Evolutionary conservation across 2,113 vertebrate genomes (phyloP), one percentile per base, ranked within the genome.

Genomic region (Myiopsitta monachus): DNA sequence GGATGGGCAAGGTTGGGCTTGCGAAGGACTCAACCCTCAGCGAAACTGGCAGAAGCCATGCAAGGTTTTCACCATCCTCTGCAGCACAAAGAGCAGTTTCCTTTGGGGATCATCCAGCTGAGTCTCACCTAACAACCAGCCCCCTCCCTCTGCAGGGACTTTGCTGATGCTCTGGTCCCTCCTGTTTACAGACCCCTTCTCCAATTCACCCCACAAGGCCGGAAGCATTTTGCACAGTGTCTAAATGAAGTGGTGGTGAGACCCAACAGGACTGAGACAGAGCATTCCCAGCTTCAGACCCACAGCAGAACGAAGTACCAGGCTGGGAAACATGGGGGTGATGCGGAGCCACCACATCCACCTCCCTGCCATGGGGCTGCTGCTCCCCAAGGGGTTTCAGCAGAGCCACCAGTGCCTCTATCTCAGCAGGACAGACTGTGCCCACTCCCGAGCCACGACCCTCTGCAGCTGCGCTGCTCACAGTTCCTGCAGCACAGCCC

Each of bases 211-310:
- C 43, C 55, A 31, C 0, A 1, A 69, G 8, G 14, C 26, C 17
- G 3, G 7, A 23, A 10, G 14, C 0, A 6, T 15, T 47, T 43
- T 12, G 11, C 54, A 41, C 9, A 16, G 64, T 14, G 23, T 11
- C 70, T 31, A 23, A 49, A 36, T 5, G 46, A 55, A 51, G 24
- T 2, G 1, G 36, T 1, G 18, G 2, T 28, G 54, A 28, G 43
- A 27, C 3, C 1, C 22, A 1, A 16, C 0, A 1, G 38, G 43
- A 57, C 6, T 28, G 15, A 6, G n/a, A 18, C 23, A 16, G 49
- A 28, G 57, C 33, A 24, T 24, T 23, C 22, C 22, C 57, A 36
- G 57, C 21, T 36, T 59, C 57, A 59, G 21, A 22, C 36, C 55
- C 80, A 3, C 0, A 5, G 69, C 59, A 81, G 68, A n/a, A 16